These are phyloP conservation scores for Columba guinea DNA, from an alignment of 2,797 vertebrate species.

Conservation along the genomic window DNA sequence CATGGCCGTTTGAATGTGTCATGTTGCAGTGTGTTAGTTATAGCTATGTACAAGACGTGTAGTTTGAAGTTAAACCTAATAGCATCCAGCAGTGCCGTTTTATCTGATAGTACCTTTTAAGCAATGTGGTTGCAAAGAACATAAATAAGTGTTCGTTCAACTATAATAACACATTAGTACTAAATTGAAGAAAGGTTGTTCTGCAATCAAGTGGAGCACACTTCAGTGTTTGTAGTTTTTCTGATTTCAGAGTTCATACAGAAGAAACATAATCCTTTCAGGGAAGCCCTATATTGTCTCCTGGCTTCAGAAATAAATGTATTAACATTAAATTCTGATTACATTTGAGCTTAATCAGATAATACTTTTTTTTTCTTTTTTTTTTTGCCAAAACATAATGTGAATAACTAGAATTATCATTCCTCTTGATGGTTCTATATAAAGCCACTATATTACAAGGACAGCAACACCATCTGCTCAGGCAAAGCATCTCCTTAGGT, in stretches of 20 bases:
- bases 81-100: neutral
- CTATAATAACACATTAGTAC: neutral
- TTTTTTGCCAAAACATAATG: neutral
- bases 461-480: neutral
- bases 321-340: neutral
- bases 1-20: neutral
- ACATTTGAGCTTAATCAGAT: neutral
- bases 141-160: neutral
- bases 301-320: neutral
- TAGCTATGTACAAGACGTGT: neutral
- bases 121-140: neutral
- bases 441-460: neutral
- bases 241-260: neutral
- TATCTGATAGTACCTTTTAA: neutral
- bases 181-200: neutral
- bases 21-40: neutral
- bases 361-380: neutral
- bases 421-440: neutral
- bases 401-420: neutral
- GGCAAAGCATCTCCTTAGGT: neutral
- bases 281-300: neutral
- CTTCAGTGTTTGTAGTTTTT: neutral
- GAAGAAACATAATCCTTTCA: neutral
- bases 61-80: neutral
- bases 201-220: rapidly evolving